A percentile compares a stretch with the other conserved stretches of the same genome.
These are phyloP conservation scores for Euleptes europaea DNA, from an alignment of 2,113 vertebrate genomes.

Conservation along the genomic window DNA sequence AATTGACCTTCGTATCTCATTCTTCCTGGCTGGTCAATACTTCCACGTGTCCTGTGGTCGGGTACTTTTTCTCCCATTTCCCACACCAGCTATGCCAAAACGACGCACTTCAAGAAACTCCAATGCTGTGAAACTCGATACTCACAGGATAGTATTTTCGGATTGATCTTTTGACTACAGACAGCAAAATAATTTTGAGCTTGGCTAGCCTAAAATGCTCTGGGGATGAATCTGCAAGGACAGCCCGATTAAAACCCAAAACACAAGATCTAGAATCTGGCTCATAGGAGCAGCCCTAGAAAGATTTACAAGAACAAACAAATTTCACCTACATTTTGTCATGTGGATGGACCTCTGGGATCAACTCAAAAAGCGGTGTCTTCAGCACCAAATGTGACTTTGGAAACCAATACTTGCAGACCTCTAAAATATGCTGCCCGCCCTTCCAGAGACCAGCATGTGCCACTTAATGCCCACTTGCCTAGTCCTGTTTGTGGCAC, in stretches of 20 bases:
- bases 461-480: not conserved
- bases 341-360: too few relatives aligned
- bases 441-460: not conserved
- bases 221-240: not conserved
- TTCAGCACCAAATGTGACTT: not conserved
- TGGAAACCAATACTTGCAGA: not conserved
- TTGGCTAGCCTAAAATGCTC: not conserved
- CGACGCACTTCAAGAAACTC: too few relatives aligned
- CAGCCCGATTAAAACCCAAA: not conserved
- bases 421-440: not conserved
- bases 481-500: not conserved
- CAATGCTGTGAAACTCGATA: too few relatives aligned
- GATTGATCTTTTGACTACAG: too few relatives aligned
- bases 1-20: not conserved
- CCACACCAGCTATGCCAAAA: not conserved
- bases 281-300: not conserved
- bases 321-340: too few relatives aligned
- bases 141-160: too few relatives aligned
- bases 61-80: not conserved
- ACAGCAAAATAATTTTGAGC: not conserved
- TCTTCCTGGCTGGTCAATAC: not conserved
- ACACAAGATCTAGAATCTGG: not conserved
- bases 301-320: too few relatives aligned
- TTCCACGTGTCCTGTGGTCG: not conserved
- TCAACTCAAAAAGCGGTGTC: not conserved